phyloP scores from a whole-genome alignment of 2,113 vertebrate species.

The Circaetus gallicus region DNA sequence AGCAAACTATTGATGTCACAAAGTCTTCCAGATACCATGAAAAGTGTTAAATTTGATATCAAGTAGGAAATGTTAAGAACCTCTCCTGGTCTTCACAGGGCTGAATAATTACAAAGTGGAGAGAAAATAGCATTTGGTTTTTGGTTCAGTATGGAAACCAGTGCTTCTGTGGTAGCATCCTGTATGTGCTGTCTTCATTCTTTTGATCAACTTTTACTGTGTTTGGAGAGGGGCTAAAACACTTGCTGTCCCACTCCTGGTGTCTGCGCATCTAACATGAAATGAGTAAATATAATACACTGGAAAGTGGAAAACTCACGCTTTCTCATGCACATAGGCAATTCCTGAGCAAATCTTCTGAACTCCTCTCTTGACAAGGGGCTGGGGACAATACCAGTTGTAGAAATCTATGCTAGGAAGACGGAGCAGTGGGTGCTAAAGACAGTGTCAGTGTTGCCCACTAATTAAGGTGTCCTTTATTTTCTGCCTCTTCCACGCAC shows the following conservation, averaged over 20 bases:
- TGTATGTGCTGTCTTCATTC: neutral
- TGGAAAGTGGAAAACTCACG: neutral
- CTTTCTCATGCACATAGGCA: neutral
- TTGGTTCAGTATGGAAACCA: neutral
- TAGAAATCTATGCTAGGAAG: neutral
- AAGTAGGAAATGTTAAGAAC: neutral
- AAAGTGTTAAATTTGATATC: neutral
- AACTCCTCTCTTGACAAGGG: neutral
- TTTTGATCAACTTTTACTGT: neutral
- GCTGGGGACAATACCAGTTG: neutral
- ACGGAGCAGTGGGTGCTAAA: neutral
- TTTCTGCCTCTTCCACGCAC: neutral
- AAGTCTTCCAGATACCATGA: neutral
- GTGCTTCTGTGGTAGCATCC: neutral
- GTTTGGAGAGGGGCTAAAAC: neutral
- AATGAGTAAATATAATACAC: neutral
- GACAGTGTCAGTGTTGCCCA: neutral
- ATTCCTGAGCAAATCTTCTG: neutral
- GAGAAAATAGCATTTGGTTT: neutral
- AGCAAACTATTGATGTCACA: neutral
- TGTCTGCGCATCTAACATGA: neutral
- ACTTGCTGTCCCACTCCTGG: neutral
- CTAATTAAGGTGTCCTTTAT: neutral
- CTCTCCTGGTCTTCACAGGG: neutral
- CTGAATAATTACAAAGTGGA: neutral